Evolutionary conservation across 1,140 invertebrate genomes (phyloP), one percentile per base, ranked within the genome.

Genomic region (Marisa cornuarietis): DNA sequence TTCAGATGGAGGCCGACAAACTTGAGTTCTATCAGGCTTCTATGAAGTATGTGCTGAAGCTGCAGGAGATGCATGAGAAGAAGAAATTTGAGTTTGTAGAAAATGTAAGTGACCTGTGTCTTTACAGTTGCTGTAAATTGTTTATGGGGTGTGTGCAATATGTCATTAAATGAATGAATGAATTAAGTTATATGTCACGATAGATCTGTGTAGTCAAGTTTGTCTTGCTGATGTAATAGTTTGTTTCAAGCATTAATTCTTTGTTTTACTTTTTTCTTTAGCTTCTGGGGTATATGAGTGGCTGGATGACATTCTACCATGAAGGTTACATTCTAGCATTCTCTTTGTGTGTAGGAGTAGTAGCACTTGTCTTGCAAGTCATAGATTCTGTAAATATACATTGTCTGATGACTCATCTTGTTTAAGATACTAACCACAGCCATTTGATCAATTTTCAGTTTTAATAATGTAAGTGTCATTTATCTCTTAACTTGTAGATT

Each of bases 51-150:
- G 97, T 99, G 31, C 95, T 97, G 91, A 94, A 96, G 87, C 94
- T 99, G 87, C 98, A 99, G 92, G 97, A 98, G 91, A 97, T 99
- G 71, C 97, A 99, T 92, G 97, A 99, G 92, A 94, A 96, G 80
- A 98, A 99, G 91, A 99, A 99, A 92, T 99, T 98, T 93, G 98
- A 99, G 92, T 98, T 99, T 93, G 97, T 99, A 52, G 98, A 99
- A 93, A 98, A 96, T 81, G 95, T 99, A 89, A 93, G 92, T 91
- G 78, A 82, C 16, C 54, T 58, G 54, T 58, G 3, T 58, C 16
- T 58, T 58, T 0, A 58, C 54, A 58, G 54, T 8, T 14, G 54
- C 11, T 8, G 9, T 18, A 58, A 58, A 18, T 58, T 58, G 54
- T 58, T 58, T 18, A 58, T 58, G 4, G 16, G 54, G 54, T 58